Evolutionary conservation across 2,797 vertebrate species (phyloP), one percentile per base, ranked within the genome.

Genomic region (Gymnothorax javanicus): DNA sequence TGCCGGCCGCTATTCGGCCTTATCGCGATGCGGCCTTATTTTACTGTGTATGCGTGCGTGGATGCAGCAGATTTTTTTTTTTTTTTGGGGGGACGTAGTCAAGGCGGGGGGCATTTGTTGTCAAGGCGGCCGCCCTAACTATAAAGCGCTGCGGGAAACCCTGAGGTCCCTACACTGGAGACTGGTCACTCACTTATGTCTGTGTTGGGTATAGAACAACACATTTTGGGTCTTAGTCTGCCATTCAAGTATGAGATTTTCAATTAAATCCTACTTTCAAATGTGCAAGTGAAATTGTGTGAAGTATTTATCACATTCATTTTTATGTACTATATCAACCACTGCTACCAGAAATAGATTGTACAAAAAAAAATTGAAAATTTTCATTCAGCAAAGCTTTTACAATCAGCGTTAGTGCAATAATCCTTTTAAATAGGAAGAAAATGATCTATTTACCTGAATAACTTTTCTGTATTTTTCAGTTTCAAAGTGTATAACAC

Each of bases 401-500:
- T 6, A 23, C 84, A 57, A 11, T 69, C 33, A 54, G 57, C 8
- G 67, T 25, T 9, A 50, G 73, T 5, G 62, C 33, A 73, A 7
- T 33, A 54, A 79, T 62, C 25, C 23, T 57, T 77, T 17, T 20
- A 43, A 77, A 3, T 15, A 17, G 43, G 23, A 23, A 84, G 27
- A 43, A 2, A 13, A 27, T 57, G 73, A 71, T 23, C 13, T 56
- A 71, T 85, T 60, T 71, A 62, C 64, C 57, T 59, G 27, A 87
- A 67, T 79, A 20, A 17, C 33, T 59, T 13, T 52, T 25, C 59
- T 52, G 81, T 82, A n/a, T 69, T 23, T 88, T 84, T 67, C 90
- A 99, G 98, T 95, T 82, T 96, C 97, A 85, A 97, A 96, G 89
- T 99, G 97, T 92, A 95, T 99, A 87, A 97, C 97, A 2, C 96